A percentile compares a stretch with the other conserved stretches of the same genome.
Evolutionary conservation across 2,888 invertebrate genomes (phyloP).

Genomic region (Athetis lepigone): DNA sequence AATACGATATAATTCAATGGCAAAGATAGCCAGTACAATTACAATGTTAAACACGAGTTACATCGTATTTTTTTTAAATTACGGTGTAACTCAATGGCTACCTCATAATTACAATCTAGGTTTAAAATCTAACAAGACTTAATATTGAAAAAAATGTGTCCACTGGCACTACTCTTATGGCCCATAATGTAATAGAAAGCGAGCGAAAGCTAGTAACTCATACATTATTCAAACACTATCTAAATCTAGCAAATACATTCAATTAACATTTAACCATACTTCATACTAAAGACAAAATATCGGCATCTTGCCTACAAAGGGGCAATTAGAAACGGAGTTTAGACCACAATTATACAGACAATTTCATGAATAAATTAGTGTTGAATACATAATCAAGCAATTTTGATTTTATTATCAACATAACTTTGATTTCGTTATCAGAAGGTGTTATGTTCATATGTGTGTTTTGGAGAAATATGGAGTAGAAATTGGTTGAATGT

Average conservation of each 20-base stretch:
- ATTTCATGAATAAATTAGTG: constrained; percentile 66
- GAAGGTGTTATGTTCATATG: constrained; percentile 8
- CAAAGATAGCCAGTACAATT: too few species aligned
- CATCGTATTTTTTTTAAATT: too few species aligned
- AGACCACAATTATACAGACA: constrained; percentile 66
- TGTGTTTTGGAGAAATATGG: constrained; percentile 26
- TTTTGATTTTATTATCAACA: constrained; percentile 57
- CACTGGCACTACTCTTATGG: too few species aligned
- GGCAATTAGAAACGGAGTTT: constrained; percentile 64
- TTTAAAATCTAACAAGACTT: too few species aligned
- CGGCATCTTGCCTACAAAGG: constrained; percentile 58
- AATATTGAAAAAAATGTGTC: too few species aligned
- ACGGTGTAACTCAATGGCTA: too few species aligned
- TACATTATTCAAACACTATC: constrained; percentile 3
- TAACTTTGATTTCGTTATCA: constrained; percentile 51
- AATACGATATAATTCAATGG: too few species aligned
- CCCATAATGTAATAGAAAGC: too few species aligned
- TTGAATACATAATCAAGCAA: constrained; percentile 49
- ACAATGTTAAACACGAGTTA: too few species aligned
- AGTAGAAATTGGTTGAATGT: neutral
- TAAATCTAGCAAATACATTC: neutral
- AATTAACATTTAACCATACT: constrained; percentile 20
- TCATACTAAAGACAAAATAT: constrained; percentile 40
- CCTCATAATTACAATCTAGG: too few species aligned
- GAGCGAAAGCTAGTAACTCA: too few species aligned